A percentile compares a stretch with the other conserved stretches of the same genome.
phyloP scores from a whole-genome alignment of 2,113 vertebrate species.

The Trichomycterus rosablanca region DNA sequence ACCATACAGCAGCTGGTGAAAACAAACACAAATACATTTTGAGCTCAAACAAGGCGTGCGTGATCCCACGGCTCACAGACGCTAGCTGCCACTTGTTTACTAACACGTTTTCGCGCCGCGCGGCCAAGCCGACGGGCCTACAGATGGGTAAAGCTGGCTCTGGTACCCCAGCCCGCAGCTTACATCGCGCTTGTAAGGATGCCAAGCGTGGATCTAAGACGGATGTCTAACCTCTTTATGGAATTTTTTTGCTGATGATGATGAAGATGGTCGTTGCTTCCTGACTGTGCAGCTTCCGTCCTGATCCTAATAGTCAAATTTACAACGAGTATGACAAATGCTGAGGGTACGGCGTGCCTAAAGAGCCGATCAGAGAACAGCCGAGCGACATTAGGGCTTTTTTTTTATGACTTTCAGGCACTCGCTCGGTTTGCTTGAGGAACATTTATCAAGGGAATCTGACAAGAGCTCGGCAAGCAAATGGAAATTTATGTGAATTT shows the following conservation, averaged over 20 bases:
- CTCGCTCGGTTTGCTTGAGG: neutral
- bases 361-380: slow-evolving; percentile 5
- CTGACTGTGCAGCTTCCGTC: neutral
- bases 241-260: slow-evolving; percentile 11
- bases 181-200: slow-evolving; percentile 1
- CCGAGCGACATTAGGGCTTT: neutral
- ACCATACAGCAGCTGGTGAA: slow-evolving; percentile 67
- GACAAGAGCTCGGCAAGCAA: slow-evolving; percentile 3
- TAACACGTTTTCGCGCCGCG: slow-evolving; percentile 45
- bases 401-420: neutral
- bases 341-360: neutral
- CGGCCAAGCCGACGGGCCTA: slow-evolving; percentile 46
- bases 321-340: neutral
- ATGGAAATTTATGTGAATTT: slow-evolving; percentile 30
- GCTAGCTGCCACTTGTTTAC: slow-evolving; percentile 51
- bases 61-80: slow-evolving; percentile 34
- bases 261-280: slow-evolving; percentile 10
- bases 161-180: slow-evolving; percentile 11
- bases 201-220: neutral
- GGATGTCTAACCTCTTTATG: neutral
- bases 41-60: slow-evolving; percentile 61
- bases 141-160: slow-evolving; percentile 46
- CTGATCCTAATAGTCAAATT: slow-evolving; percentile 7
- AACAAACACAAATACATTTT: slow-evolving; percentile 68
- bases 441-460: slow-evolving; percentile 22